Percentiles rank a stretch among this genome's conserved stretches.
Conservation (phyloP, 2,888 invertebrate genomes). For the Sylvicola cinctus region DNA sequence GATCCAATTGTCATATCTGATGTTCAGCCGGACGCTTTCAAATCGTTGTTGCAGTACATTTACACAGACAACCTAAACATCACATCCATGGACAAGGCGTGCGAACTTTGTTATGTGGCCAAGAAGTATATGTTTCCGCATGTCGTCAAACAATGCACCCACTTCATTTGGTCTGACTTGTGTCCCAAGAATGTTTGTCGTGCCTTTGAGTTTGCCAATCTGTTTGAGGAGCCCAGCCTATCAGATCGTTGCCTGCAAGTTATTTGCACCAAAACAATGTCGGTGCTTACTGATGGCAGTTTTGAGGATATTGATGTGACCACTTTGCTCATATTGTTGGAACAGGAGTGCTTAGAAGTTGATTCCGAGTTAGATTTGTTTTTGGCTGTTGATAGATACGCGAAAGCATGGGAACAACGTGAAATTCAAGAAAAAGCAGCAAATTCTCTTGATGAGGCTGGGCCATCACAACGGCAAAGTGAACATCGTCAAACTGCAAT, state of each 20-base stretch:
- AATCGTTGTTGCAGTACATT: conserved; percentile 61
- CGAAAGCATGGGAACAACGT: conserved; percentile 14
- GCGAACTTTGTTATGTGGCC: conserved; percentile 70
- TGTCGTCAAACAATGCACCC: conserved; percentile 63
- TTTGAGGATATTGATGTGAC: conserved; percentile 59
- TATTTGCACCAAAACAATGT: conserved; percentile 53
- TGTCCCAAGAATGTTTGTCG: conserved; percentile 59
- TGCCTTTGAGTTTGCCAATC: conserved; percentile 67
- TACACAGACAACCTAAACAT: conserved; percentile 65
- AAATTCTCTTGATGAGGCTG: conserved; percentile 6
- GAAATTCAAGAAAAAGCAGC: conserved; percentile 3
- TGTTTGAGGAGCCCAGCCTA: conserved; percentile 62
- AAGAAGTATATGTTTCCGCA: conserved; percentile 76
- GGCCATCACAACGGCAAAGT: conserved; percentile 9
- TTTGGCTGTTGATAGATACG: conserved; percentile 48
- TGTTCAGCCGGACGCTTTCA: conserved; percentile 71
- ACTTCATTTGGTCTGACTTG: conserved; percentile 51
- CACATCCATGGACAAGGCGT: conserved; percentile 66
- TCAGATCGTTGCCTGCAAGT: conserved; percentile 66
- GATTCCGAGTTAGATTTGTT: conserved; percentile 60
- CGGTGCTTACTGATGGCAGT: conserved; percentile 50
- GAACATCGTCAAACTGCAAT: conserved; percentile 17
- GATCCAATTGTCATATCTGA: conserved; percentile 62
- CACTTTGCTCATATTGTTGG: conserved; percentile 53
- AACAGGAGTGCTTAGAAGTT: conserved; percentile 50